Evolutionary conservation across 2,113 vertebrate species (phyloP).

Genomic region (Hyperopisus bebe): DNA sequence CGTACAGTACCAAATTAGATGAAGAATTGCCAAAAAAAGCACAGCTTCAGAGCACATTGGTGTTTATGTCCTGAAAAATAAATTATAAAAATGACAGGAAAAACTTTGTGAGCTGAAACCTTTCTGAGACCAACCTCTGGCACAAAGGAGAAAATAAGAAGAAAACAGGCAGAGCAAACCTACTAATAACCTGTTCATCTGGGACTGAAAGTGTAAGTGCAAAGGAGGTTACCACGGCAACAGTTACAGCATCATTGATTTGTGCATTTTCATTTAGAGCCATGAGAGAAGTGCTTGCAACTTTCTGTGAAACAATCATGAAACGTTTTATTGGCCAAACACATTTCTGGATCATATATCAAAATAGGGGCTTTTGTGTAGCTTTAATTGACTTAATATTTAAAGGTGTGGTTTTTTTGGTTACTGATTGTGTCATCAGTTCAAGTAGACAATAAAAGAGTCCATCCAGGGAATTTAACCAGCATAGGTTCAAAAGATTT

Average conservation of each 20-base stretch:
- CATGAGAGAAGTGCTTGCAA: neutral
- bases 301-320: slow-evolving; percentile 3
- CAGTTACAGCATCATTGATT: slow-evolving; percentile 5
- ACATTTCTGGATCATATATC: neutral
- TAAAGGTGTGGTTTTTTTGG: neutral
- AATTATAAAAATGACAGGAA: neutral
- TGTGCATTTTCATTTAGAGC: neutral
- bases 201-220: neutral
- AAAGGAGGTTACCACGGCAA: neutral
- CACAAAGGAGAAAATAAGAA: neutral
- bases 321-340: neutral
- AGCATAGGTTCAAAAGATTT: neutral
- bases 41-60: neutral
- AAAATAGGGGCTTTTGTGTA: neutral
- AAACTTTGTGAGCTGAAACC: neutral
- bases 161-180: neutral
- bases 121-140: neutral
- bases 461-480: neutral
- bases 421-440: neutral
- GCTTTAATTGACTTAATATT: neutral
- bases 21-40: slow-evolving; percentile 27
- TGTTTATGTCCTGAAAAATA: neutral
- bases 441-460: neutral
- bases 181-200: neutral
- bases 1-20: slow-evolving; percentile 23